Base-by-base conservation (phyloP, 2,888 invertebrate species). In the Nudaria mundana region DNA sequence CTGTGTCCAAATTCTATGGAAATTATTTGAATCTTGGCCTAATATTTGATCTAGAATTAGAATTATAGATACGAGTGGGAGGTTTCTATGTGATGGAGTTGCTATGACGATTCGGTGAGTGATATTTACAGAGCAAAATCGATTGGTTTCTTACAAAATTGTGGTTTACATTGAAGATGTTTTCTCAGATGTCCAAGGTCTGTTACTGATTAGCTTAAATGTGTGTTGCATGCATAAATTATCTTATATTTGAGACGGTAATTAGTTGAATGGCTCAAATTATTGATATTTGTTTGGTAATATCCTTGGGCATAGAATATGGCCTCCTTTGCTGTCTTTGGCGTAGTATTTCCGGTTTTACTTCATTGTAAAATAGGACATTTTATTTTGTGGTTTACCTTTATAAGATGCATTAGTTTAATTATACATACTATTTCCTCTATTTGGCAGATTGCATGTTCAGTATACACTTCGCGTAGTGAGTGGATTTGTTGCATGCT, bases 21-120 rank as follows among this genome's bases (percentile, higher is more conserved):
- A 33, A 61, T 59, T 71, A 68, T 71, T 71, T 74, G 49, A 61
- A 60, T 76, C 70, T 71, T 84, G 86, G 81, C 86, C 86, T 65
- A 82, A 66, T 78, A 83, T 37, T 14, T 30, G 30, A 14, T 55
- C 54, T 43, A 43, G 66, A 70, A 72, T 66, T 77, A 76, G 71
- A 71, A 53, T 54, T 57, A 54, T 48, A 51, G 70, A 71, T 68
- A 60, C 50, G 61, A 48, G 66, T 60, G 68, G 66, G 73, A 79
- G 80, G 78, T 71, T 68, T 20, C 5, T 46, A 66, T 48, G 58
- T 42, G 50, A 59, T 58, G 58, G 62, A 56, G 76, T 81, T 76
- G 66, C 77, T 75, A 83, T 79, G 74, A 74, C 63, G 67, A 79
- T 59, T 38, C 45, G 65, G 59, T 71, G 62, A 65, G 57, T 64